Conservation (phyloP, 2,888 invertebrate species). For the Sminthurinus aureus region DNA sequence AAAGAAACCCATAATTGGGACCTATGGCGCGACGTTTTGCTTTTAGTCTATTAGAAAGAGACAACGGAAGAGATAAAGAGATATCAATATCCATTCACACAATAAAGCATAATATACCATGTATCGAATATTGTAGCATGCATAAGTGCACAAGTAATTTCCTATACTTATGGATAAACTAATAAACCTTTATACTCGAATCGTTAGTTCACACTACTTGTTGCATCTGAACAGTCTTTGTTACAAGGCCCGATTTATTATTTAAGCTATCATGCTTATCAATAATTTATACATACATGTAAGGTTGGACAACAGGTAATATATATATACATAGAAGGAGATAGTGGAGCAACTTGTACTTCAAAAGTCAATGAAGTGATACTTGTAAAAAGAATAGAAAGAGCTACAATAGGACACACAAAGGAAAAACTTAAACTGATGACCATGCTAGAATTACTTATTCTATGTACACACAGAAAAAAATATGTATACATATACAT, state of each 20-base stretch:
- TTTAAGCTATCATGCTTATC: background rate
- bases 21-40: slow-evolving; percentile 64
- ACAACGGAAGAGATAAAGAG: background rate
- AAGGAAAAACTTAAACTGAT: no score
- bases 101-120: background rate
- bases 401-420: no score
- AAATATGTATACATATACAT: background rate
- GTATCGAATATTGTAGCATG: background rate
- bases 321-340: no score
- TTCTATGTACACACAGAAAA: background rate
- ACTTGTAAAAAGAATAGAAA: no score
- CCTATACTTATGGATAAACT: background rate
- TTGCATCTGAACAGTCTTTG: background rate
- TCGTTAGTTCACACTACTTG: background rate
- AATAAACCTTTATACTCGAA: slow-evolving; percentile 8
- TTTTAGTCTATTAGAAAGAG: slow-evolving; percentile 47
- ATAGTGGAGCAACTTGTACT: no score
- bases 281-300: background rate
- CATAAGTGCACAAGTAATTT: background rate
- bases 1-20: slow-evolving; percentile 82
- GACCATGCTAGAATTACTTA: no score
- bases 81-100: background rate
- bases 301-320: no score
- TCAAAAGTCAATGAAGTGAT: no score
- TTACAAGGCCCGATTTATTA: background rate